Base-by-base conservation (phyloP, 2,113 vertebrate genomes). In the Corythornis cristatus region DNA sequence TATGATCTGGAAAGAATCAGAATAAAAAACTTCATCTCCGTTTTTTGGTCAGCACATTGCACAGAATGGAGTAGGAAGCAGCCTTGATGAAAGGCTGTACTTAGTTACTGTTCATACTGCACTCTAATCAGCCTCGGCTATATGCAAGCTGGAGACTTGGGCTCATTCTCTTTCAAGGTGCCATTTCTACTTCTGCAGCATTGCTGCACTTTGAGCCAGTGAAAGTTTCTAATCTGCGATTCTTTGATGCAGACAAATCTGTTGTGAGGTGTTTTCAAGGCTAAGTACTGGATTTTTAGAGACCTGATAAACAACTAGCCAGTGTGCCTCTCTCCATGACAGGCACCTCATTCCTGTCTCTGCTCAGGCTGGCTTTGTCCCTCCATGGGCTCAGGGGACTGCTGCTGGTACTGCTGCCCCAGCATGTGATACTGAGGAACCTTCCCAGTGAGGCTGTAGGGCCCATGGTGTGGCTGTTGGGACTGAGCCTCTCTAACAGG, bases 381-480 rank as follows among this genome's bases (percentile, higher is more conserved):
- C 16, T 26, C 3, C 2, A 23, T 12, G 18, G 21, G 8, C 17
- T 22, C 37, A 40, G 40, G 33, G 29, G 10, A 8, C 67, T 17
- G 26, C 8, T n/a, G 4, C 8, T 6, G 18, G 29, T 29, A 12
- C 8, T 21, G 9, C 14, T 25, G 45, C 37, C 28, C 28, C 14
- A 7, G 35, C 7, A 68, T 40, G 19, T 64, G 56, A 35, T 15
- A 6, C 56, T 45, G 56, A 51, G 56, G 43, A 68, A 43, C 61
- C 21, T 60, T 11, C n/a, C 3, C 25, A 33, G 21, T 8, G 14
- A 11, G 21, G 40, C 35, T 2, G 6, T 25, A 15, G 21, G 4
- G 6, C 19, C 9, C 15, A 1, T 26, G 18, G 31, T 13, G 25
- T 11, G 8, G 29, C 15, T 13, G 1, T 6, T 3, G 26, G 31